Percentiles rank a stretch among this genome's conserved stretches.
Evolutionary conservation across 1,140 invertebrate genomes (phyloP).

Genomic region (Cepaea nemoralis): DNA sequence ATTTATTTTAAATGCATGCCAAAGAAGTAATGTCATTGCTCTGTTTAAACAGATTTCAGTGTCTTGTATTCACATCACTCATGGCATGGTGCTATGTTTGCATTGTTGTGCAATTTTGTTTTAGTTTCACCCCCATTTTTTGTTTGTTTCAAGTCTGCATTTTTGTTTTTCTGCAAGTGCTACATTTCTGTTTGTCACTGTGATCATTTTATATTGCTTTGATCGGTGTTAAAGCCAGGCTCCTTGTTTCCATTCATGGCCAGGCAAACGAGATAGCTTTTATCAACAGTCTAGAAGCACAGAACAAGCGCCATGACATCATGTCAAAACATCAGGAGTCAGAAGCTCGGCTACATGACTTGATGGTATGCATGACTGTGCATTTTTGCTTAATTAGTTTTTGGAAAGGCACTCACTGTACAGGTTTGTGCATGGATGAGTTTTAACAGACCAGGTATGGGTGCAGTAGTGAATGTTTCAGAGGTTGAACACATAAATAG

Average conservation of each 20-base stretch:
- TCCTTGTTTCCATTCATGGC: slow-evolving; percentile 41
- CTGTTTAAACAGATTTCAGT: too few relatives aligned
- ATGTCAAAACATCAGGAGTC: slow-evolving; percentile 78
- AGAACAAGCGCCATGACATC: slow-evolving; percentile 90
- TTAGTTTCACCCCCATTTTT: neutral
- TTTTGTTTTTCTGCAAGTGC: neutral
- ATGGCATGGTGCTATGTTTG: neutral
- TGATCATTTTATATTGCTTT: slow-evolving; percentile 29
- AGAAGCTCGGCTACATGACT: slow-evolving; percentile 84
- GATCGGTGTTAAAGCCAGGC: slow-evolving; percentile 24
- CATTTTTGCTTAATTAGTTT: slow-evolving; percentile 3
- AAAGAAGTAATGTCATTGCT: too few relatives aligned
- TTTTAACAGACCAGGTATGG: too few relatives aligned
- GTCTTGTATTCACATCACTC: neutral
- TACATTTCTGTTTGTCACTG: slow-evolving; percentile 9
- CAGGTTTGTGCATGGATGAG: neutral
- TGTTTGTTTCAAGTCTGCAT: neutral
- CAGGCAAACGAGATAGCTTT: slow-evolving; percentile 94
- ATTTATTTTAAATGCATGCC: too few relatives aligned
- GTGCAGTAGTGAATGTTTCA: too few relatives aligned
- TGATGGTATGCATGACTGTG: slow-evolving; percentile 70
- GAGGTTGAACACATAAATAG: too few relatives aligned
- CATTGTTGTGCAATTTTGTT: neutral
- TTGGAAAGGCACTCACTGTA: neutral
- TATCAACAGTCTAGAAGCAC: slow-evolving; percentile 94